phyloP scores from a whole-genome alignment of 2,888 invertebrate genomes.

The Pollenia angustigena region DNA sequence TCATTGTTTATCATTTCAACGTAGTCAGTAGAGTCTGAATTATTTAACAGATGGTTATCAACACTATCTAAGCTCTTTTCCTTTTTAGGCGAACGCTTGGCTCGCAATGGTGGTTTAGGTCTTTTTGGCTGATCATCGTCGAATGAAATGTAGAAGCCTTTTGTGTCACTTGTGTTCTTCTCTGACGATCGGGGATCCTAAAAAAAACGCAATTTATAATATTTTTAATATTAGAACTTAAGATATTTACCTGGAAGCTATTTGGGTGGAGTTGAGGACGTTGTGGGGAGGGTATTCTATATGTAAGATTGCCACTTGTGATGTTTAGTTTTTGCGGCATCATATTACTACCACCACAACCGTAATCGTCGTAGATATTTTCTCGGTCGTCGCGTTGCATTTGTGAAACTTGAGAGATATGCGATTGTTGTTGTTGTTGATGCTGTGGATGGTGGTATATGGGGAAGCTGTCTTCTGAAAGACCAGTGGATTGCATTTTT shows the following conservation, averaged over 20 bases:
- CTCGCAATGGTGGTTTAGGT: slow-evolving; percentile 93
- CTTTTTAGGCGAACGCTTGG: slow-evolving; percentile 92
- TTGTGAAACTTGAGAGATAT: slow-evolving; percentile 66
- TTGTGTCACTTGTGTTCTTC: slow-evolving; percentile 87
- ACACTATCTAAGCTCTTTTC: slow-evolving; percentile 85
- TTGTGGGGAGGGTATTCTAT: slow-evolving; percentile 95
- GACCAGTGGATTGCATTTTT: slow-evolving; percentile 80
- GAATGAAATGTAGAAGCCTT: slow-evolving; percentile 97
- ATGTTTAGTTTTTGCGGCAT: slow-evolving; percentile 88
- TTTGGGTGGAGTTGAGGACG: slow-evolving; percentile 89
- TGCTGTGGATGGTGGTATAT: slow-evolving; percentile 74
- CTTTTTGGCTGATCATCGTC: slow-evolving; percentile 94
- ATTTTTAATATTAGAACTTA: no score
- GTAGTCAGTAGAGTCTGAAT: slow-evolving; percentile 83
- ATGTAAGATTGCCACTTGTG: slow-evolving; percentile 94
- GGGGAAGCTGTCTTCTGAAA: slow-evolving; percentile 78
- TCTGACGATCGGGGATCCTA: slow-evolving; percentile 82
- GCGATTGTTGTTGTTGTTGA: slow-evolving; percentile 72
- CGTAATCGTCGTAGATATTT: slow-evolving; percentile 81
- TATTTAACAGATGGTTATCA: slow-evolving; percentile 79
- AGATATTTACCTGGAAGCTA: slow-evolving; percentile 87
- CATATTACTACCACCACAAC: slow-evolving; percentile 86
- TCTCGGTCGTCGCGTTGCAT: slow-evolving; percentile 56
- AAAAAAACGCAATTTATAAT: neutral
- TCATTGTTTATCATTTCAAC: slow-evolving; percentile 84